Percentiles rank a stretch among this genome's conserved stretches.
Evolutionary conservation across 2,113 vertebrate species (phyloP).

Genomic region (Muscicapa adusta): DNA sequence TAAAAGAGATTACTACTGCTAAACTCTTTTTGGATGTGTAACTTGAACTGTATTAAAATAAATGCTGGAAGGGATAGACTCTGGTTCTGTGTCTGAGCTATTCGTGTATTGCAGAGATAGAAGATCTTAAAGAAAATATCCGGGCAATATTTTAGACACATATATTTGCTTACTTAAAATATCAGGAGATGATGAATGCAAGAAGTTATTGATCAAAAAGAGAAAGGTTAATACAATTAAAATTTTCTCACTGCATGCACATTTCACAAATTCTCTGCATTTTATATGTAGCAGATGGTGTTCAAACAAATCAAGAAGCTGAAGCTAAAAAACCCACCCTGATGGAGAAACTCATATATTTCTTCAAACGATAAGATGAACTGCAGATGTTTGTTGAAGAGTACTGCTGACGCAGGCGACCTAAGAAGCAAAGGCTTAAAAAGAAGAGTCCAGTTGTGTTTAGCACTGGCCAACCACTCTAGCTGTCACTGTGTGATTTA

Average conservation of each 20-base stretch:
- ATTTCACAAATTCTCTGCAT: constrained; percentile 73
- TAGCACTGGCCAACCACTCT: constrained; percentile 69
- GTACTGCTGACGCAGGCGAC: constrained; percentile 77
- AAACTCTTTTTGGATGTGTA: neutral
- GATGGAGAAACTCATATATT: constrained; percentile 81
- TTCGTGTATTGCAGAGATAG: neutral
- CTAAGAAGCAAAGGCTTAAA: constrained; percentile 67
- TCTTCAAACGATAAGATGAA: constrained; percentile 88
- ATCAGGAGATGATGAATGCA: neutral
- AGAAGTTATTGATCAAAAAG: neutral
- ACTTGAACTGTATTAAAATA: neutral
- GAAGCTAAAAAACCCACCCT: constrained; percentile 73
- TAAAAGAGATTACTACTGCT: neutral
- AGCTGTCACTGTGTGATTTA: constrained; percentile 73
- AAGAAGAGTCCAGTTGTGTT: constrained; percentile 80
- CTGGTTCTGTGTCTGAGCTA: neutral
- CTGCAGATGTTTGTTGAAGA: constrained; percentile 88
- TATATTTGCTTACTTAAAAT: neutral
- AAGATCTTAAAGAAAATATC: neutral
- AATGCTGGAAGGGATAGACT: neutral
- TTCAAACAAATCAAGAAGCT: constrained; percentile 82
- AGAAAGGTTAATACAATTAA: constrained; percentile 51
- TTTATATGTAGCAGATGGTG: constrained; percentile 89
- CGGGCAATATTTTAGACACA: neutral
- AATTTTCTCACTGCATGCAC: constrained; percentile 67